Evolutionary conservation across 2,113 vertebrate genomes (phyloP).

Genomic region (Phainopepla nitens): DNA sequence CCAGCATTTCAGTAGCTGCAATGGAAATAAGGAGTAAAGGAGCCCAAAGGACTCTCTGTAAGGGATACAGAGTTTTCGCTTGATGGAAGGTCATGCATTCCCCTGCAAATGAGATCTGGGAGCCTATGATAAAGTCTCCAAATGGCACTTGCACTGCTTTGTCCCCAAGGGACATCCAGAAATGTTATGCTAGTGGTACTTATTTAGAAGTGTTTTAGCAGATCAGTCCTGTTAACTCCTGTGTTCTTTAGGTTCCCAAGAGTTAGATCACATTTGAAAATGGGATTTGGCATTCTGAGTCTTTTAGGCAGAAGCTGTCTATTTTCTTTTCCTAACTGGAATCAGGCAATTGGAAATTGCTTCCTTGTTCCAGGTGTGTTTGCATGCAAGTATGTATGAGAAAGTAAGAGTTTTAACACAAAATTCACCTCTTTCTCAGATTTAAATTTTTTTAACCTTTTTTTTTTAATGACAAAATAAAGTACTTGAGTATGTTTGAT

Average conservation of each 20-base stretch:
- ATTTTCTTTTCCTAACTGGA: not conserved
- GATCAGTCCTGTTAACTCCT: not conserved
- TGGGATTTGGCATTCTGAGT: not conserved
- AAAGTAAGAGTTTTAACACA: not conserved
- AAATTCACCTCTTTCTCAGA: not conserved
- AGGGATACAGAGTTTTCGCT: not conserved
- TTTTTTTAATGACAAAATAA: not conserved
- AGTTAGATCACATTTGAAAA: not conserved
- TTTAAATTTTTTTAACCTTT: not conserved
- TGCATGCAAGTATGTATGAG: fast-evolving
- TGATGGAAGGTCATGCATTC: not conserved
- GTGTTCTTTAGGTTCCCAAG: not conserved
- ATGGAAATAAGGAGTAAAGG: not conserved
- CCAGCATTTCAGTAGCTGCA: not conserved
- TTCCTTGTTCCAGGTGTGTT: not conserved
- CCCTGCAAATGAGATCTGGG: not conserved
- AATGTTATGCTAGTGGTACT: not conserved
- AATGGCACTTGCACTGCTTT: not conserved
- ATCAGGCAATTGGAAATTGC: not conserved
- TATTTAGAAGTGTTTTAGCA: not conserved
- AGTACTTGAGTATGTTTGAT: not conserved
- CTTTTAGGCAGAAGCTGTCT: not conserved
- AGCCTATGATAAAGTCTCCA: not conserved
- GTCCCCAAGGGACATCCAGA: not conserved
- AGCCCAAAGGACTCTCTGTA: not conserved